Percentiles rank a stretch among this genome's conserved stretches.
Conservation (phyloP, 2,797 vertebrate genomes). For the Anguilla obscura region DNA sequence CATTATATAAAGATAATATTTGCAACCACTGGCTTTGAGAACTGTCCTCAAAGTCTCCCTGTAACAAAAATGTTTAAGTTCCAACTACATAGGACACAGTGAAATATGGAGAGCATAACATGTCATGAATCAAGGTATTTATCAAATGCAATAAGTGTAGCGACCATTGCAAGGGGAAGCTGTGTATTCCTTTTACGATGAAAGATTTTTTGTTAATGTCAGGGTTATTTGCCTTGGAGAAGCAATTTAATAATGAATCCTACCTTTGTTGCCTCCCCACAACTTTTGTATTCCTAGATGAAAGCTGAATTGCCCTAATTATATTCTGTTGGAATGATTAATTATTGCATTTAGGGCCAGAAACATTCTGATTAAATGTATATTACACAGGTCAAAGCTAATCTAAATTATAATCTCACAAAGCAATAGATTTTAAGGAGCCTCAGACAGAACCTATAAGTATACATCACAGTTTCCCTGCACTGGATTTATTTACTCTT, state of each 20-base stretch:
- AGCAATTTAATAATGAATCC: conserved; percentile 22
- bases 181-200: neutral
- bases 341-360: conserved; percentile 32
- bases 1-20: neutral
- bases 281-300: conserved; percentile 14
- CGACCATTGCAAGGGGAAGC: neutral
- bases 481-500: neutral
- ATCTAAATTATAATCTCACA: conserved; percentile 39
- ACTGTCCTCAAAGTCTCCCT: neutral
- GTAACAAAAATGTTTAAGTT: neutral
- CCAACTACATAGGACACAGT: neutral
- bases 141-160: neutral
- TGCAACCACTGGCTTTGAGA: neutral
- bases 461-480: conserved; percentile 22
- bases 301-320: conserved; percentile 29
- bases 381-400: conserved; percentile 30
- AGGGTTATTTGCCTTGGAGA: conserved; percentile 4
- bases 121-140: neutral
- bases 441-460: conserved; percentile 4
- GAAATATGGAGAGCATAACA: neutral
- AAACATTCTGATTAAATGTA: conserved; percentile 31
- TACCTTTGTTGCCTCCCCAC: neutral
- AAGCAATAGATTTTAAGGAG: conserved; percentile 33
- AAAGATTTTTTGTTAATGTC: conserved; percentile 14
- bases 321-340: conserved; percentile 27